These are phyloP conservation scores for Dynastes maya DNA, from an alignment of 2,888 invertebrate genomes.

Conservation along the genomic window DNA sequence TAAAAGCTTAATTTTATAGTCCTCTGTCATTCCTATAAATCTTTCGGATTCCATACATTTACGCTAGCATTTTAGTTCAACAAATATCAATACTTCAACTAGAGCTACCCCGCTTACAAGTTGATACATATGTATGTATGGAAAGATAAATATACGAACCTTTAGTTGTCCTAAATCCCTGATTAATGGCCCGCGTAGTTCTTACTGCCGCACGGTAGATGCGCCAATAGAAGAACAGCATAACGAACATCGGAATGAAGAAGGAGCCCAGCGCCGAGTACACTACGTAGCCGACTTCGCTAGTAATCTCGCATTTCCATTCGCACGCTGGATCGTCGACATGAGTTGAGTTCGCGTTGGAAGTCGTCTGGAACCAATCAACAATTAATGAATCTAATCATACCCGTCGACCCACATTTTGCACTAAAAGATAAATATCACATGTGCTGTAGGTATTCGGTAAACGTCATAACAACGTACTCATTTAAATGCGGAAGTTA, in stretches of 20 bases:
- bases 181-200: slow-evolving; percentile 93
- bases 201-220: slow-evolving; percentile 96
- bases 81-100: too few species aligned
- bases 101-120: too few species aligned
- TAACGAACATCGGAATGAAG: slow-evolving; percentile 97
- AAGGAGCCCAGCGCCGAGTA: slow-evolving; percentile 98
- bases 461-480: not conserved
- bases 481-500: not conserved
- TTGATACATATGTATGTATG: not conserved
- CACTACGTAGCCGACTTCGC: slow-evolving; percentile 95
- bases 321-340: slow-evolving; percentile 78
- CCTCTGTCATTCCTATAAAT: too few species aligned
- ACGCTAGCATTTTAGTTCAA: too few species aligned
- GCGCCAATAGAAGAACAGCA: slow-evolving; percentile 98
- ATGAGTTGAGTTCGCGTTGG: slow-evolving; percentile 64
- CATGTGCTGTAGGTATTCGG: not conserved
- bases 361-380: slow-evolving; percentile 61
- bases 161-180: slow-evolving; percentile 91
- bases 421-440: not conserved
- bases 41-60: too few species aligned
- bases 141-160: slow-evolving; percentile 68
- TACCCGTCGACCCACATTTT: slow-evolving; percentile 17
- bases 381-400: slow-evolving; percentile 43
- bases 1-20: too few species aligned
- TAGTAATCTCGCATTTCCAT: slow-evolving; percentile 93